A percentile compares a stretch with the other conserved stretches of the same genome.
Conservation (phyloP, 2,797 vertebrate genomes). For the Neoniphon sammara region DNA sequence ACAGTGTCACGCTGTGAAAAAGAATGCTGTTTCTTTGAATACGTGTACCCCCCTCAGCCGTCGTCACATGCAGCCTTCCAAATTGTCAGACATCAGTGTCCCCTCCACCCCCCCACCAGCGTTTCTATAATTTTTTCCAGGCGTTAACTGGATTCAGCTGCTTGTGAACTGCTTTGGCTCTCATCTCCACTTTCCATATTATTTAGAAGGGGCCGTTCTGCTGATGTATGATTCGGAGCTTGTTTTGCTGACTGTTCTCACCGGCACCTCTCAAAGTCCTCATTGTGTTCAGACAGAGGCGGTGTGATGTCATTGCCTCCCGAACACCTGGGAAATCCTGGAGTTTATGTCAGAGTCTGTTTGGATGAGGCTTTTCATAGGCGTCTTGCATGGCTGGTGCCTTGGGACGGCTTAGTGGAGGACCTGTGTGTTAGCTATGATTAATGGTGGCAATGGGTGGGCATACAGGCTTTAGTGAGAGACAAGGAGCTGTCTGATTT, state of each 20-base stretch:
- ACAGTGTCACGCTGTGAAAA: constrained; percentile 62
- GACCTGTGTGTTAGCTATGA: constrained; percentile 64
- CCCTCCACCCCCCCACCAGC: constrained; percentile 37
- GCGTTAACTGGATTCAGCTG: constrained; percentile 78
- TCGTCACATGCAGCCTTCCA: constrained; percentile 57
- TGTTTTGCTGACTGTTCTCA: constrained; percentile 68
- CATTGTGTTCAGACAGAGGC: constrained; percentile 65
- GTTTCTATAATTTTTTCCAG: constrained; percentile 79
- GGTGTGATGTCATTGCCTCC: constrained; percentile 76
- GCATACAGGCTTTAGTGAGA: constrained; percentile 28
- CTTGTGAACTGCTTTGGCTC: constrained; percentile 71
- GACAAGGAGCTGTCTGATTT: constrained; percentile 22
- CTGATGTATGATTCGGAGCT: constrained; percentile 65
- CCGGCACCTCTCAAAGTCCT: constrained; percentile 74
- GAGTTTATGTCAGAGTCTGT: constrained; percentile 68
- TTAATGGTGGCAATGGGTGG: constrained; percentile 57
- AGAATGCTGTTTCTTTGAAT: constrained; percentile 70
- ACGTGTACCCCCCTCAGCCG: constrained; percentile 61
- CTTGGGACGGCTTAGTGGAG: constrained; percentile 45
- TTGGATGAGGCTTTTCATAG: constrained; percentile 64
- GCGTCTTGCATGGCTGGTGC: constrained; percentile 35
- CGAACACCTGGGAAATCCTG: constrained; percentile 77
- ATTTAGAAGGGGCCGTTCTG: constrained; percentile 72
- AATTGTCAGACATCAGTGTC: constrained; percentile 60
- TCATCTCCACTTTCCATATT: constrained; percentile 76